Evolutionary conservation across 2,797 vertebrate species (phyloP), one percentile per base, ranked within the genome.

Genomic region (Ptychobarbus kaznakovi): DNA sequence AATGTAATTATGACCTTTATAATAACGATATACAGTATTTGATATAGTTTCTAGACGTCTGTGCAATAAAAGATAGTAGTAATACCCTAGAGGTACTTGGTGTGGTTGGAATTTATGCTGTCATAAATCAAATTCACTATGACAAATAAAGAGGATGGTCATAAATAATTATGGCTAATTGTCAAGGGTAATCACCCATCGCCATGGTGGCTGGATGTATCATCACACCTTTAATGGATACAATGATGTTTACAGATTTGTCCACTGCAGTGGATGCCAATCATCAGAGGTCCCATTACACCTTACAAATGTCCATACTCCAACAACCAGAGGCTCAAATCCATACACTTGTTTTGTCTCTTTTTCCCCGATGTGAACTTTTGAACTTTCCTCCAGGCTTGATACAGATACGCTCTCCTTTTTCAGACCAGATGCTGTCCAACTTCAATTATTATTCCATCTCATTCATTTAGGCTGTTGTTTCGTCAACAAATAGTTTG

Each of bases 401-500:
- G 18, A 69, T 40, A 38, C 38, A 69, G 35, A 40, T 10, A 25
- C 3, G 0, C 13, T 61, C 11, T 61, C 15, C 22, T 61, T 40
- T 77, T 61, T 28, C 1, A 65, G 25, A 70, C 46, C 22, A 53
- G 20, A 38, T 42, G 44, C 46, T 81, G 25, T 70, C 2, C 2
- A 6, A 40, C 32, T 81, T 51, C 44, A 40, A 38, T 53, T 51
- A 35, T 68, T n/a, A 68, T 80, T 53, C 20, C 1, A 12, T 15
- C 42, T 63, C 28, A 38, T 46, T 51, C 7, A 69, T 81, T 38
- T 4, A 2, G 49, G 22, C 22, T 7, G 28, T n/a, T 70, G 28
- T 68, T 56, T 81, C 35, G 18, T 81, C n/a, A 70, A 56, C 9
- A 81, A 68, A n/a, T 13, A n/a, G 11, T 70, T 81, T 81, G 18